phyloP scores from a whole-genome alignment of 1,140 invertebrate genomes.

The Maniola jurtina region DNA sequence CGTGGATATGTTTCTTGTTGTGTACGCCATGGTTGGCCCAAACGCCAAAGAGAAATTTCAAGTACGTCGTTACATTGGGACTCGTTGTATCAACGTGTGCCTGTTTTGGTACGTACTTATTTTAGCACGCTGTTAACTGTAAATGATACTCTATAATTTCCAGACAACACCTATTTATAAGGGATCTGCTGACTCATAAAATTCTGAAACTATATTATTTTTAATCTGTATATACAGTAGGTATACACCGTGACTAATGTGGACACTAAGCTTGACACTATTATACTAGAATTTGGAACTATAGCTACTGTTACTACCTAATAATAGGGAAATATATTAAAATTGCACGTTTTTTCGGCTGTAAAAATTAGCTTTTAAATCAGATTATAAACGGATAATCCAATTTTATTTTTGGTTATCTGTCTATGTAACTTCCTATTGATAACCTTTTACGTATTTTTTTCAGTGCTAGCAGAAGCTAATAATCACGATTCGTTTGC shows the following conservation, averaged over 20 bases:
- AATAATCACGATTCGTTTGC: constrained; percentile 58
- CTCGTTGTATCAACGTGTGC: constrained; percentile 57
- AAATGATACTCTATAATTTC: too few relatives aligned
- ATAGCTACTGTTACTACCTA: too few relatives aligned
- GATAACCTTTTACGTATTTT: constrained; percentile 7
- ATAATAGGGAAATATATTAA: too few relatives aligned
- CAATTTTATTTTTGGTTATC: neutral
- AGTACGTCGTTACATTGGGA: constrained; percentile 64
- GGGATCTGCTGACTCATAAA: too few relatives aligned
- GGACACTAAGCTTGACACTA: too few relatives aligned
- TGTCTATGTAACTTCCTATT: neutral
- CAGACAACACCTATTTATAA: too few relatives aligned
- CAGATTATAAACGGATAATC: neutral
- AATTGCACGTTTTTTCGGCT: too few relatives aligned
- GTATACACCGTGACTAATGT: too few relatives aligned
- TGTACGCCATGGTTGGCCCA: constrained; percentile 68
- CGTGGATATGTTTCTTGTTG: constrained; percentile 71
- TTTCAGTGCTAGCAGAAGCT: constrained; percentile 60
- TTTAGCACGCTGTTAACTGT: neutral
- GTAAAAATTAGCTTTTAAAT: neutral
- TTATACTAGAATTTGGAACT: too few relatives aligned
- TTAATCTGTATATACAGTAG: too few relatives aligned
- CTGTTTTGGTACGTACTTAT: constrained; percentile 62
- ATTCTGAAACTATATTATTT: too few relatives aligned
- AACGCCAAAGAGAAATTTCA: constrained; percentile 71